These are phyloP conservation scores for Eutrigla gurnardus DNA, from an alignment of 2,797 vertebrate genomes.

Conservation along the genomic window DNA sequence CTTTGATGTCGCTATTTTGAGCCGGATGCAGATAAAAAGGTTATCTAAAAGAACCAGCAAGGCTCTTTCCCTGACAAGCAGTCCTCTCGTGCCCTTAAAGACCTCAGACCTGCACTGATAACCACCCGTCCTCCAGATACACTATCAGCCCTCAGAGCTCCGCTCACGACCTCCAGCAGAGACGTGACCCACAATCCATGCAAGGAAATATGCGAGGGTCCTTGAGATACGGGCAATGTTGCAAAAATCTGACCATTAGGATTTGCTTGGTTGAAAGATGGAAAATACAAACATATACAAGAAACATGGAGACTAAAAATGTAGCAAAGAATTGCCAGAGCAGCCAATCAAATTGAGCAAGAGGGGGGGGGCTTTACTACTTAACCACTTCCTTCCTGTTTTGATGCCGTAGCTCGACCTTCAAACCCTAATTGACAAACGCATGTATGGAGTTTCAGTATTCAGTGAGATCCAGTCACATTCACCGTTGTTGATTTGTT, in stretches of 20 bases:
- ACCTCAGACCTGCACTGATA: slow-evolving; percentile 70
- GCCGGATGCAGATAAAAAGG: slow-evolving; percentile 64
- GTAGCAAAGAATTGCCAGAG: no score
- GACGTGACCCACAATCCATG: neutral
- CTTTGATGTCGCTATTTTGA: slow-evolving; percentile 66
- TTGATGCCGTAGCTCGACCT: no score
- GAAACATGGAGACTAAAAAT: no score
- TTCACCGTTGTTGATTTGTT: neutral
- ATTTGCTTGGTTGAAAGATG: neutral
- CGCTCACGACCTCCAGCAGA: slow-evolving; percentile 39
- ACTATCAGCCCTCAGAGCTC: slow-evolving; percentile 60
- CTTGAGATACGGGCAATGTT: slow-evolving; percentile 25
- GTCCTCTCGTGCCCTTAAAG: slow-evolving; percentile 67
- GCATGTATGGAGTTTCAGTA: neutral
- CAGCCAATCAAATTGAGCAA: no score
- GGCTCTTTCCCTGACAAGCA: slow-evolving; percentile 54
- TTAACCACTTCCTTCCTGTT: no score
- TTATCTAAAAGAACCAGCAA: slow-evolving; percentile 70
- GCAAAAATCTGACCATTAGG: neutral
- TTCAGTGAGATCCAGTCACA: neutral
- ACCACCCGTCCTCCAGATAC: slow-evolving; percentile 62
- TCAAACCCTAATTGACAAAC: no score
- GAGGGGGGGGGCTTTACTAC: no score
- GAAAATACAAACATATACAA: no score
- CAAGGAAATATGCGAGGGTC: slow-evolving; percentile 39